Evolutionary conservation across 2,797 vertebrate genomes (phyloP).

Genomic region (Varecia variegata): DNA sequence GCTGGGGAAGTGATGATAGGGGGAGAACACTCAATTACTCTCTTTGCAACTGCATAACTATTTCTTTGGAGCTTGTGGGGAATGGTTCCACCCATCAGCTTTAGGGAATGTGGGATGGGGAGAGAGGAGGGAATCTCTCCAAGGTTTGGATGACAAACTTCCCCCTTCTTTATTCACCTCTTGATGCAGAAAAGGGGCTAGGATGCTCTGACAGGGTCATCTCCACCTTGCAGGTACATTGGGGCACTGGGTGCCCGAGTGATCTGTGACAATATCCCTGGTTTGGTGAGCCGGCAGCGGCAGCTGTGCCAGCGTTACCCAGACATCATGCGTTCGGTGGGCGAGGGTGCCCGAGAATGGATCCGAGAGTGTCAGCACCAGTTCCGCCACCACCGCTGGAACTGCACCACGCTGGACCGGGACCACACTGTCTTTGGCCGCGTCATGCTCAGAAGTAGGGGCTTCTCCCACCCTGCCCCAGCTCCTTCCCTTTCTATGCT

Average conservation of each 20-base stretch:
- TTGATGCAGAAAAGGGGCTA: background rate
- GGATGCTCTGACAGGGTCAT: conserved; percentile 45
- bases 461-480: background rate
- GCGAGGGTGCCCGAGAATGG: conserved; percentile 97
- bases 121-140: background rate
- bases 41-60: background rate
- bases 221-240: conserved; percentile 91
- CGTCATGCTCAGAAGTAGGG: conserved; percentile 97
- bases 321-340: conserved; percentile 97
- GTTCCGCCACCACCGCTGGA: conserved; percentile 98
- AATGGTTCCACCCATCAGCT: background rate
- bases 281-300: conserved; percentile 96
- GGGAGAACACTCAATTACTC: conserved; percentile 33
- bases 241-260: conserved; percentile 95
- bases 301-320: conserved; percentile 97
- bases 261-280: conserved; percentile 98
- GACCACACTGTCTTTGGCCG: conserved; percentile 98
- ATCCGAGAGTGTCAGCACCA: conserved; percentile 98
- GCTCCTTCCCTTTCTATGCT: conserved; percentile 6
- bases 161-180: background rate
- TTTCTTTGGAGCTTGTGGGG: conserved; percentile 15
- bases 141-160: background rate
- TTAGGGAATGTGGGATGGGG: background rate
- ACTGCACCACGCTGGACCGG: conserved; percentile 97
- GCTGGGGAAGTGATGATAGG: background rate